Conservation (phyloP, 2,113 vertebrate genomes). For the Oxyruncus cristatus region DNA sequence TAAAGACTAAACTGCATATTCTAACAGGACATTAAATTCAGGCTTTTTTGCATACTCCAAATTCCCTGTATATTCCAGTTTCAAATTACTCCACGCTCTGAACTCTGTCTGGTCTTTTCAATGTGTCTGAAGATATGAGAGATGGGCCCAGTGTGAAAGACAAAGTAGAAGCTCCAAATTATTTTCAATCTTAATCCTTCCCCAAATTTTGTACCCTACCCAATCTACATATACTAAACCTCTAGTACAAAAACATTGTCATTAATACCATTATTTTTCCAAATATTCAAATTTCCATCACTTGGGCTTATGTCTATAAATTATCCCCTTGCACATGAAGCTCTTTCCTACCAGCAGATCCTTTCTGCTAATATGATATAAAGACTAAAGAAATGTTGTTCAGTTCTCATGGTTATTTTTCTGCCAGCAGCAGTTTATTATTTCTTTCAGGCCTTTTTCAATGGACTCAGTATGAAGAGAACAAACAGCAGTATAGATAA, state of each 20-base stretch:
- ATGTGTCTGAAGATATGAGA: neutral
- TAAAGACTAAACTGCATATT: neutral
- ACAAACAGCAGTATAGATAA: neutral
- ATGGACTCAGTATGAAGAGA: neutral
- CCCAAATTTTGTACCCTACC: neutral
- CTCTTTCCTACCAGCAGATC: neutral
- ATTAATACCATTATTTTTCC: neutral
- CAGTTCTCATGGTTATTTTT: neutral
- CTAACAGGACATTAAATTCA: neutral
- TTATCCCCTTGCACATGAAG: neutral
- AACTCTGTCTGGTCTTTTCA: neutral
- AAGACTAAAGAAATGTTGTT: neutral
- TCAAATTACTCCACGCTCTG: neutral
- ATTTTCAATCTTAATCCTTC: neutral
- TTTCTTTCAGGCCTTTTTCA: neutral
- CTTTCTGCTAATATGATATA: neutral
- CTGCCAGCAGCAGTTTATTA: neutral
- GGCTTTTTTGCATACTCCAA: neutral
- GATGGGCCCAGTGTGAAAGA: neutral
- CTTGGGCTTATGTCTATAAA: neutral
- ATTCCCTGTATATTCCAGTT: neutral
- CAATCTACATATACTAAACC: neutral
- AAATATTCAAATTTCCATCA: neutral
- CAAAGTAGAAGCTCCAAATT: neutral
- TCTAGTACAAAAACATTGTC: neutral